phyloP scores from a whole-genome alignment of 2,113 vertebrate species.

The Diglossa brunneiventris region DNA sequence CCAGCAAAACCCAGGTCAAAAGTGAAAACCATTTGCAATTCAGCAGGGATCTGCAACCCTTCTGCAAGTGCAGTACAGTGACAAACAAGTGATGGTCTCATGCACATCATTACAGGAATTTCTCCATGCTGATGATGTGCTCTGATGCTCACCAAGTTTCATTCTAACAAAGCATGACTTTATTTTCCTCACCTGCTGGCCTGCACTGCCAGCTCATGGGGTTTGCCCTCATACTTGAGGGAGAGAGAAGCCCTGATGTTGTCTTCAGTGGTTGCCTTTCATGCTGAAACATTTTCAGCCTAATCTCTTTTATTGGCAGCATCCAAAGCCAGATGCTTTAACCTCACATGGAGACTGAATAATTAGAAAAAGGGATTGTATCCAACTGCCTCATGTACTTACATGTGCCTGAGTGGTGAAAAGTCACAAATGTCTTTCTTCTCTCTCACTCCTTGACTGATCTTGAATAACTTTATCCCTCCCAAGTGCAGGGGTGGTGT shows the following conservation, averaged over 20 bases:
- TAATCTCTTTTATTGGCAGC: slow-evolving; percentile 64
- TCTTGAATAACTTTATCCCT: background rate
- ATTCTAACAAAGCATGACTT: background rate
- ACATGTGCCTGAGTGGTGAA: background rate
- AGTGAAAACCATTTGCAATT: background rate
- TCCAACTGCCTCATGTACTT: background rate
- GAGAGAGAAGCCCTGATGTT: background rate
- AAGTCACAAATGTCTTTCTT: background rate
- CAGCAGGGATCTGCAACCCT: background rate
- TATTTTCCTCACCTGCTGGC: background rate
- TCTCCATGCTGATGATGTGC: background rate
- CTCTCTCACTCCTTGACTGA: background rate
- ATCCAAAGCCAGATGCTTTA: slow-evolving; percentile 68
- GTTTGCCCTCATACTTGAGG: background rate
- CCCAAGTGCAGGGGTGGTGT: background rate
- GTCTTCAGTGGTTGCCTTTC: slow-evolving; percentile 2
- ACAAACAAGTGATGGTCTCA: background rate
- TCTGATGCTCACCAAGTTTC: background rate
- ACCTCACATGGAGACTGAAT: slow-evolving; percentile 55
- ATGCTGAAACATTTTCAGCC: background rate
- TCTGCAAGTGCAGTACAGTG: background rate
- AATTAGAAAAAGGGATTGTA: slow-evolving; percentile 67
- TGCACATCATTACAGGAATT: background rate
- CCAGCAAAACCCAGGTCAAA: background rate
- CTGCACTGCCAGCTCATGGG: background rate